A percentile compares a stretch with the other conserved stretches of the same genome.
Conservation (phyloP, 2,888 invertebrate genomes). For the Chesias legatella region DNA sequence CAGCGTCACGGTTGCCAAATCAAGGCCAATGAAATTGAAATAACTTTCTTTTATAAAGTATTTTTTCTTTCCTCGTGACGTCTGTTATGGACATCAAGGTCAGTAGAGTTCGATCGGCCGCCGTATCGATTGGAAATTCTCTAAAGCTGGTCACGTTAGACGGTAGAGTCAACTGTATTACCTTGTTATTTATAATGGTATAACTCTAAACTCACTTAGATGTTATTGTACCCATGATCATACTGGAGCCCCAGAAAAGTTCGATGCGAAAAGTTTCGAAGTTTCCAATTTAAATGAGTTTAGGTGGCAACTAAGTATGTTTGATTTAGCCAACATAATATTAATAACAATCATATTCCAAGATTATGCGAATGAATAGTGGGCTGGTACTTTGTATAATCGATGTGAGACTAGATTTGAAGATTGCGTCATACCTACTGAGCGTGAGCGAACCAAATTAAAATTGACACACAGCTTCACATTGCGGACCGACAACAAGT, state of each 20-base stretch:
- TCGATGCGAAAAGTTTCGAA: too few species aligned
- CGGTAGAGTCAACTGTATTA: slow-evolving; percentile 12
- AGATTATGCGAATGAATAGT: slow-evolving; percentile 30
- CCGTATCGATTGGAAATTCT: slow-evolving; percentile 25
- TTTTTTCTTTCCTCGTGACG: slow-evolving; percentile 39
- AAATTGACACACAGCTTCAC: slow-evolving; percentile 36
- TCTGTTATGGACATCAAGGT: slow-evolving; percentile 42
- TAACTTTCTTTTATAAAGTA: slow-evolving; percentile 52
- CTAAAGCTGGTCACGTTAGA: slow-evolving; percentile 17
- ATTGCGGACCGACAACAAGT: slow-evolving; percentile 25
- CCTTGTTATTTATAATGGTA: too few species aligned
- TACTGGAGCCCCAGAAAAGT: too few species aligned
- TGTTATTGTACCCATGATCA: too few species aligned
- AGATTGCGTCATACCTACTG: slow-evolving; percentile 46
- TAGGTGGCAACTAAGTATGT: slow-evolving; percentile 19
- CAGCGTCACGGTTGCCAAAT: slow-evolving; percentile 54
- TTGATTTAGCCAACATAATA: slow-evolving; percentile 17
- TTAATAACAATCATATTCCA: slow-evolving; percentile 27
- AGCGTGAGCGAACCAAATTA: slow-evolving; percentile 38
- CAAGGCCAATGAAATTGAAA: slow-evolving; percentile 66
- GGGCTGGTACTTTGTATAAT: slow-evolving; percentile 32
- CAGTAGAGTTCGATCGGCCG: slow-evolving; percentile 30
- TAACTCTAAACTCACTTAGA: too few species aligned
- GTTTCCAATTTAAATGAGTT: slow-evolving; percentile 3
- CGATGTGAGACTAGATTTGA: slow-evolving; percentile 39